Evolutionary conservation across 2,888 invertebrate species (phyloP), one percentile per base, ranked within the genome.

Genomic region (Ectropis crepuscularia): DNA sequence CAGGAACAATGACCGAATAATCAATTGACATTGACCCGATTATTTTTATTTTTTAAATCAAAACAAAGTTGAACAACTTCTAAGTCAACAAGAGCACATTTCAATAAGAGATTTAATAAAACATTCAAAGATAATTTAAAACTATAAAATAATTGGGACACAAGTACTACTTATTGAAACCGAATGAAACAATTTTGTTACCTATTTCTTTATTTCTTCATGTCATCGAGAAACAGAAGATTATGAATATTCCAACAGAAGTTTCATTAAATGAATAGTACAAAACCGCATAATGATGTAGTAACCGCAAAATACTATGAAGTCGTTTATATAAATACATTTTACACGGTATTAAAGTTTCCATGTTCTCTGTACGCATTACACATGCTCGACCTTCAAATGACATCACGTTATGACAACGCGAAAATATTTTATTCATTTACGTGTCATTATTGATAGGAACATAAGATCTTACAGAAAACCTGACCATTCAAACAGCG

Each of bases 301-400:
- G 36, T 45, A 61, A 67, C 63, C 59, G 55, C 63, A 70, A 49
- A 61, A 65, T 57, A 70, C 59, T 39, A 61, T 65, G 43, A 53
- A 48, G 10, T 38, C 8, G 7, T 38, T 6, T 48, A 48, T 39
- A 51, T 7, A 36, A 37, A 12, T 39, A 41, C 39, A 51, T 41
- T 39, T 51, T 9, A 57, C 50, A 65, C 55, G 64, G 53, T 38
- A 38, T 68, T 59, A 50, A 61, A 47, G 36, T 43, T 58, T 59
- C 47, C 50, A 50, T 55, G 41, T 7, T 12, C 11, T 58, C 50
- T 6, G 53, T 59, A 58, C 43, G 50, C 36, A 12, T 37, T 38
- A 43, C 16, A 45, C 16, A 54, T 43, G 51, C 10, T 6, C 43
- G 60, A 37, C 60, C 64, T 53, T 60, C 53, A 38, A 41, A 57